Percentiles rank a stretch among this genome's conserved stretches.
Evolutionary conservation across 2,888 invertebrate genomes (phyloP).

Genomic region (Lithophane socia): DNA sequence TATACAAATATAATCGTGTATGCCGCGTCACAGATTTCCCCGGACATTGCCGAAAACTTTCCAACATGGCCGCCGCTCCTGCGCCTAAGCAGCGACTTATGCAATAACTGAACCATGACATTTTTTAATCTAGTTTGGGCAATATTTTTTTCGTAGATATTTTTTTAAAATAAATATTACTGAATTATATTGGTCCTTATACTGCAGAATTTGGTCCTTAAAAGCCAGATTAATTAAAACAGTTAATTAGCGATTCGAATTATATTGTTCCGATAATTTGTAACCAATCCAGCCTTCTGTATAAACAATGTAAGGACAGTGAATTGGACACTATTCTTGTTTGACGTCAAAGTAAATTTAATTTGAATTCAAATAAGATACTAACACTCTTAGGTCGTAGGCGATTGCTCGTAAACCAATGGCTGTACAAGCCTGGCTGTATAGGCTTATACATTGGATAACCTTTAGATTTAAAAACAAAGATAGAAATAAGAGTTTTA

Average conservation of each 20-base stretch:
- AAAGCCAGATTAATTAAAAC: not conserved
- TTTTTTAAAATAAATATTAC: not conserved
- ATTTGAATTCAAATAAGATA: constrained; percentile 51
- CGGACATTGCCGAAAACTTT: constrained; percentile 82
- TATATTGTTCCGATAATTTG: constrained; percentile 14
- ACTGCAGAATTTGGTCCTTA: not conserved
- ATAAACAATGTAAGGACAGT: constrained; percentile 39
- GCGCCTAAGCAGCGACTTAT: constrained; percentile 72
- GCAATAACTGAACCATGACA: constrained; percentile 71
- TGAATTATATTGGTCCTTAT: not conserved
- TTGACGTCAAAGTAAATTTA: constrained; percentile 55
- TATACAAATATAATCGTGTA: constrained; percentile 58
- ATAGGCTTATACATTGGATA: not conserved
- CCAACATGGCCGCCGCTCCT: constrained; percentile 78
- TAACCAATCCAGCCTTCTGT: constrained; percentile 22
- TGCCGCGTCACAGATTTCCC: constrained; percentile 81
- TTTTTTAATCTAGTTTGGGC: constrained; percentile 33
- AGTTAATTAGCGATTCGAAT: not conserved
- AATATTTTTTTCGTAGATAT: not conserved
- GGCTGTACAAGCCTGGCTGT: constrained; percentile 19
- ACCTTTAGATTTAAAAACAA: not conserved
- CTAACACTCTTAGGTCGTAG: constrained; percentile 27
- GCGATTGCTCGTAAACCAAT: constrained; percentile 44
- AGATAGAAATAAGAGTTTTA: not conserved
- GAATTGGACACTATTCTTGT: constrained; percentile 59